phyloP scores from a whole-genome alignment of 2,888 invertebrate genomes.

The Athalia rosae region DNA sequence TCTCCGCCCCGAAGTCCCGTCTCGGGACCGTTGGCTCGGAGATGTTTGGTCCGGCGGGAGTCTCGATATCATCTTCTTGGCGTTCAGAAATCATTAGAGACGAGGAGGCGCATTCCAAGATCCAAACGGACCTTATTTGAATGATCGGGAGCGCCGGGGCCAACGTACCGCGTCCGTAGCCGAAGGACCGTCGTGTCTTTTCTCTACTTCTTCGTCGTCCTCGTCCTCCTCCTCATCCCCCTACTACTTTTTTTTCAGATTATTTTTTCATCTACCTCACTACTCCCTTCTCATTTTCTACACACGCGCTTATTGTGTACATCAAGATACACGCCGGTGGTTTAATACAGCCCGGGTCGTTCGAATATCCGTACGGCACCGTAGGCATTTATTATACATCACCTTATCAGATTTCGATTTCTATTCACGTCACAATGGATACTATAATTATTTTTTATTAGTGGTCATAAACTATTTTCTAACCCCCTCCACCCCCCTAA shows the following conservation, averaged over 20 bases:
- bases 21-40: background rate
- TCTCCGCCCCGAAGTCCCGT: conserved; percentile 36
- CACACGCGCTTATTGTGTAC: background rate
- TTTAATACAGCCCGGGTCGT: conserved; percentile 6
- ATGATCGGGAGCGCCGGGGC: conserved; percentile 43
- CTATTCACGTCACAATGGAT: conserved; percentile 55
- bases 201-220: background rate
- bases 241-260: background rate
- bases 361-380: conserved; percentile 27
- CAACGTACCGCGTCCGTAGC: conserved; percentile 2
- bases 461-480: conserved; percentile 46
- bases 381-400: conserved; percentile 51
- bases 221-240: background rate
- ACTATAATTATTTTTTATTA: conserved; percentile 63
- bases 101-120: conserved; percentile 51
- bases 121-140: conserved; percentile 45
- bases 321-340: background rate
- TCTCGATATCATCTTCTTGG: conserved; percentile 62
- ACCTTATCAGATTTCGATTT: conserved; percentile 62
- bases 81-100: conserved; percentile 63
- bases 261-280: no score
- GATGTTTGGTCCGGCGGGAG: conserved; percentile 49
- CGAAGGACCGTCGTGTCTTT: conserved; percentile 16
- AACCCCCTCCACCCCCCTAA: background rate
- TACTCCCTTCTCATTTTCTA: background rate